Evolutionary conservation across 2,888 invertebrate genomes (phyloP).

Genomic region (Orthosia cruda): DNA sequence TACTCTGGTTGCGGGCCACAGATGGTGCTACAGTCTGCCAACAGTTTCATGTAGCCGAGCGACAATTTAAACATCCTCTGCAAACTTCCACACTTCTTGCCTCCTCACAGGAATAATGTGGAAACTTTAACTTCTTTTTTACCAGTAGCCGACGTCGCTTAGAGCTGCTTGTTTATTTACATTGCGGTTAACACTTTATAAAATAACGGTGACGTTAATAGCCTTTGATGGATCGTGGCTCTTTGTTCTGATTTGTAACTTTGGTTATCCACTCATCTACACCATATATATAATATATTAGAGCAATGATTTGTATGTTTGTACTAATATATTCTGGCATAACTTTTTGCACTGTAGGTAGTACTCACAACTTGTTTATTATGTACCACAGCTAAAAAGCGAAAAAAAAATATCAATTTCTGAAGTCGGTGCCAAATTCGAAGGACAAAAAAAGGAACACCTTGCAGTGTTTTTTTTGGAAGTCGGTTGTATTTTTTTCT

Average conservation of each 20-base stretch:
- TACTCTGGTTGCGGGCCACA: constrained; percentile 76
- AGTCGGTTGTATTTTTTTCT: too few relatives aligned
- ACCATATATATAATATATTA: too few relatives aligned
- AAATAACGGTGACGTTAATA: constrained; percentile 47
- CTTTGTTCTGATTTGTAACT: constrained; percentile 27
- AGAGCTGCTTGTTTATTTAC: constrained; percentile 78
- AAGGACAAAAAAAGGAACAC: too few relatives aligned
- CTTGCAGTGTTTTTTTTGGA: too few relatives aligned
- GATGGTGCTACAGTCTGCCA: constrained; percentile 75
- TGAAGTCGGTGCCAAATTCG: too few relatives aligned
- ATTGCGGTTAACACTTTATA: constrained; percentile 58
- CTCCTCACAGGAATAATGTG: constrained; percentile 83
- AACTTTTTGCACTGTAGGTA: too few relatives aligned
- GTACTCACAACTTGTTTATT: too few relatives aligned
- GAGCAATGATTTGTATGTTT: too few relatives aligned
- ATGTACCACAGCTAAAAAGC: too few relatives aligned
- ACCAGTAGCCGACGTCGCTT: constrained; percentile 74
- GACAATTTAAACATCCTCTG: constrained; percentile 81
- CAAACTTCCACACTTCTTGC: constrained; percentile 82
- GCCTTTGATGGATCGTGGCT: constrained; percentile 31
- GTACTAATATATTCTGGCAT: too few relatives aligned
- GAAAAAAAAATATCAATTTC: too few relatives aligned
- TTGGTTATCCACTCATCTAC: too few relatives aligned
- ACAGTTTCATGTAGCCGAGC: constrained; percentile 76
- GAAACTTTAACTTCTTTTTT: constrained; percentile 82